Conservation (phyloP, 2,113 vertebrate genomes). For the Coryphaenoides rupestris region DNA sequence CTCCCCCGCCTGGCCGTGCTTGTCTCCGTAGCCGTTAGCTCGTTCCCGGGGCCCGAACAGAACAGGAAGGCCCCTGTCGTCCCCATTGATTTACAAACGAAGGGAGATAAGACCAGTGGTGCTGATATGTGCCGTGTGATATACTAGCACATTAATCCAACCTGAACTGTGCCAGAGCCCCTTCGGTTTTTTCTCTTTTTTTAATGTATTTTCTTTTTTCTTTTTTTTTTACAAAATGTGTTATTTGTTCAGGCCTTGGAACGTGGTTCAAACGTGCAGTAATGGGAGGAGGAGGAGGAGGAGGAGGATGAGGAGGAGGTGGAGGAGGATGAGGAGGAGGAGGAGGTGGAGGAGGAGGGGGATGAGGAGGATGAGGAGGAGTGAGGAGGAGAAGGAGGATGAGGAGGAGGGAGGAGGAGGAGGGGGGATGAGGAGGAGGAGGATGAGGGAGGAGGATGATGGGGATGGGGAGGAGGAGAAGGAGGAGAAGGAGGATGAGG, state of each 20-base stretch:
- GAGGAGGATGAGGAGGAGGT: too few relatives aligned
- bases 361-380: too few relatives aligned
- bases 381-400: too few relatives aligned
- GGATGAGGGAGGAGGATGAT: too few relatives aligned
- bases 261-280: conserved; percentile 17
- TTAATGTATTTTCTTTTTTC: too few relatives aligned
- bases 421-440: too few relatives aligned
- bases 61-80: conserved; percentile 56
- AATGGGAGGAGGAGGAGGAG: too few relatives aligned
- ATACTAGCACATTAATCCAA: conserved; percentile 25
- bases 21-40: conserved; percentile 33
- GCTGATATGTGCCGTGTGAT: conserved; percentile 14
- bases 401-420: too few relatives aligned
- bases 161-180: conserved; percentile 30
- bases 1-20: conserved; percentile 11
- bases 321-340: too few relatives aligned
- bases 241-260: conserved; percentile 3
- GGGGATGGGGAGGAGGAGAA: too few relatives aligned
- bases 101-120: conserved; percentile 30
- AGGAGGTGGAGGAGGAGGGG: too few relatives aligned
- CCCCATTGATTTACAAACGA: conserved; percentile 48
- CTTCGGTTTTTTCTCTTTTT: conserved; percentile 4
- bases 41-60: conserved; percentile 52
- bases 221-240: conserved; percentile 9
- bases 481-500: too few relatives aligned